Evolutionary conservation across 2,888 invertebrate species (phyloP), one percentile per base, ranked within the genome.

Genomic region (Callosobruchus maculatus): DNA sequence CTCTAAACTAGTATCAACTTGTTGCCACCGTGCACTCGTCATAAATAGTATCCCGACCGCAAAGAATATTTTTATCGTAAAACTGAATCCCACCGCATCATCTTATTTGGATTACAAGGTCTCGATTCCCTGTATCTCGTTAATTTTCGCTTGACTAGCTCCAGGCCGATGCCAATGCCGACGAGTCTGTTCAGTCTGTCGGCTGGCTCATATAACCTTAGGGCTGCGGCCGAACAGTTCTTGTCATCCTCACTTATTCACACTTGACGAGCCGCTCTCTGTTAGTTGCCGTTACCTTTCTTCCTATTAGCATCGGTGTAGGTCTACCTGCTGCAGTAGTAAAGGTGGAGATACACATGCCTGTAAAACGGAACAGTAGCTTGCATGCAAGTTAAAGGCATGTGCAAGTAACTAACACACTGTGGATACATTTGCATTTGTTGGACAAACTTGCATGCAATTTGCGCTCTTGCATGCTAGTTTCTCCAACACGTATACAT

Each of bases 81-180:
- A 49, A 49, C 7, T 18, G 49, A 49, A 49, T 13, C 49, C 31
- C 22, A n/a, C 71, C 73, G 72, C 73, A 71, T 71, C 70, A 71
- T 72, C 70, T 70, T 73, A 71, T 72, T 73, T 71, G 72, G 68
- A 74, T 74, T 76, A 76, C 74, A 74, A 74, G 76, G 74, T 76
- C 76, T 73, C 74, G 74, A 74, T 74, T 76, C 76, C 49, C 72
- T 70, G 67, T 73, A 74, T 76, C 76, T 72, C 74, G 74, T 76
- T 74, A 72, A 72, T 74, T 76, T 74, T 74, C 76, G 73, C 76
- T 70, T 76, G 72, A 73, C 76, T 76, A 73, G 72, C 73, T 73
- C 70, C 76, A n/a, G n/a, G 70, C 66, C 76, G 68, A 49, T 49
- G 9, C 49, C 49, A 1, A 13, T 7, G 49, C 49, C 49, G n/a